Evolutionary conservation across 2,113 vertebrate species (phyloP), one percentile per base, ranked within the genome.

Genomic region (Hippocampus barbouri): DNA sequence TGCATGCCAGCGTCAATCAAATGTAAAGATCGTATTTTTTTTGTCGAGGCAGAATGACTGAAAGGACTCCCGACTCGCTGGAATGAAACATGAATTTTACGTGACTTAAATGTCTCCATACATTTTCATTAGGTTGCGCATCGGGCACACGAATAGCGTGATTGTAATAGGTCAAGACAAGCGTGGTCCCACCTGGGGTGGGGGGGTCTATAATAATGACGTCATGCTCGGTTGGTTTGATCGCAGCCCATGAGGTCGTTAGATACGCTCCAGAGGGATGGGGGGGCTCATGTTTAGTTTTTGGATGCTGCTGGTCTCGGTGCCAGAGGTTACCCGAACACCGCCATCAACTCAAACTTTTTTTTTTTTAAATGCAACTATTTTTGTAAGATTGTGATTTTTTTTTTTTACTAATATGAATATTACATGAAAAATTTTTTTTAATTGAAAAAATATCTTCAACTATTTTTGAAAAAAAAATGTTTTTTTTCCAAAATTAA

Each of bases 81-180:
- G 21, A 73, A 72, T 53, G 68, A 45, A 66, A 27, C 23, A 66
- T 41, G 12, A 43, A 18, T n/a, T 76, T 66, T 54, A 79, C 72
- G 40, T 63, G 76, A 86, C 79, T 75, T 78, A 82, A 80, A 88
- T 72, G 79, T 75, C 76, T 65, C 66, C 67, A 72, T 85, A 53
- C 69, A 73, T 85, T 87, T 86, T 82, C 53, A 86, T 81, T 49
- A 76, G 68, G 66, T 20, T 30, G 49, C 68, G 63, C 3, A 43
- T 73, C 53, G 16, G 49, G 47, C 15, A 14, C 47, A 49, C 47
- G 45, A 41, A 43, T 4, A 14, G 25, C 38, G 47, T 80, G 79
- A 81, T 71, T 43, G 11, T 85, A 72, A 90, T 30, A 34, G 7
- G 59, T 20, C 59, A 49, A 43, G 85, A 85, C 82, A 82, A 74